Percentiles rank a stretch among this genome's conserved stretches.
Conservation (phyloP, 2,113 vertebrate genomes). For the Prinia subflava region DNA sequence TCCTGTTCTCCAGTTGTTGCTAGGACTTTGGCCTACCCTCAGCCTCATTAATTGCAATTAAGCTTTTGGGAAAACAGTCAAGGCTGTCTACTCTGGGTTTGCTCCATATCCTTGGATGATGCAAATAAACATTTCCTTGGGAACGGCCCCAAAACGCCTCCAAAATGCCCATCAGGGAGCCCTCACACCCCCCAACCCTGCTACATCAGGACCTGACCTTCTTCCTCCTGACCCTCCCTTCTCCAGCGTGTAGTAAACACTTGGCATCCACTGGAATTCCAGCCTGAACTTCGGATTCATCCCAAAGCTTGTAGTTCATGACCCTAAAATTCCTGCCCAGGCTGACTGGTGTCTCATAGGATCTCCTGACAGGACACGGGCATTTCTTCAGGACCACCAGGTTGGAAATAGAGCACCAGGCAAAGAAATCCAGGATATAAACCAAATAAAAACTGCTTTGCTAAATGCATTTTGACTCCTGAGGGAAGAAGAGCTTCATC, state of each 20-base stretch:
- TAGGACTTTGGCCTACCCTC: background rate
- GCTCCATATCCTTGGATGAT: background rate
- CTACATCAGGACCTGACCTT: background rate
- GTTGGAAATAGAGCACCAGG: no score
- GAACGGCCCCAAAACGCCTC: background rate
- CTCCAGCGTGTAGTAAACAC: background rate
- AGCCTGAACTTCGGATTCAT: no score
- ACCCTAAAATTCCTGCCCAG: no score
- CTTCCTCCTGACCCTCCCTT: fast-evolving
- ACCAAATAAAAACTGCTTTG: background rate
- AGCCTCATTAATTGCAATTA: background rate
- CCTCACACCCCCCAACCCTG: background rate
- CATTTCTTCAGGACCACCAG: background rate
- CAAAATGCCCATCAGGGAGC: background rate
- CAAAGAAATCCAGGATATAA: background rate
- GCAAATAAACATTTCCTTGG: background rate
- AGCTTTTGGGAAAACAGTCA: background rate
- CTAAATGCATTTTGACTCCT: background rate
- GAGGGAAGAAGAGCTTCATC: background rate
- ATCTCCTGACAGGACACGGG: no score
- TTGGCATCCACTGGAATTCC: background rate
- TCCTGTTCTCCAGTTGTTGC: background rate
- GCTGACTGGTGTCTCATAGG: no score
- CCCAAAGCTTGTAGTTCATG: no score
- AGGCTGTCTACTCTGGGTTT: background rate